These are phyloP conservation scores for Epinephelus malabaricus DNA, from an alignment of 2,797 vertebrate species.

Conservation along the genomic window DNA sequence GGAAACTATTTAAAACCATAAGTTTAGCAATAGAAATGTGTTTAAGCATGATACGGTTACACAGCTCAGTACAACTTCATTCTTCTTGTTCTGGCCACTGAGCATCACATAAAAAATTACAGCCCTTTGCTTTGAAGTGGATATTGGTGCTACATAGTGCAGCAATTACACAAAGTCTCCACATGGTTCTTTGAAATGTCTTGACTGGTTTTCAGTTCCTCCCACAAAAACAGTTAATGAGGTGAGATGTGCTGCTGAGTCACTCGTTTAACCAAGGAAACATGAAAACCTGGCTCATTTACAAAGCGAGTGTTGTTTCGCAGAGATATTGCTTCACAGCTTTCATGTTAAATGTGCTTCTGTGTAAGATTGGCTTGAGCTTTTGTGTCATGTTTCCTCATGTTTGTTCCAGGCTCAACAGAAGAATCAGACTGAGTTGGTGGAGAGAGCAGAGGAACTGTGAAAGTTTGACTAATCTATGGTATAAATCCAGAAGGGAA, in stretches of 20 bases:
- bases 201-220: conserved; percentile 15
- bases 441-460: background rate
- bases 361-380: background rate
- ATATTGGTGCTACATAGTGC: background rate
- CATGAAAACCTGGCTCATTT: background rate
- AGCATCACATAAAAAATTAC: conserved; percentile 12
- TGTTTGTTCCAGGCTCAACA: background rate
- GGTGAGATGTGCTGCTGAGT: conserved; percentile 39
- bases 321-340: background rate
- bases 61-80: conserved; percentile 10
- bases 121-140: conserved; percentile 17
- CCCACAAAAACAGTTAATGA: conserved; percentile 19
- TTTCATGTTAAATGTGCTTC: background rate
- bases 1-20: conserved; percentile 36
- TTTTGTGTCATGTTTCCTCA: background rate
- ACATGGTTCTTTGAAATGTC: background rate
- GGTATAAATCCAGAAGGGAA: background rate
- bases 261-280: conserved; percentile 9
- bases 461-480: too few relatives aligned
- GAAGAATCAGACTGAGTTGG: background rate
- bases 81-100: conserved; percentile 9
- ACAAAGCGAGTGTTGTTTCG: conserved; percentile 13
- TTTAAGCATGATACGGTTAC: background rate
- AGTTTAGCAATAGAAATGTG: conserved; percentile 31
- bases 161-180: conserved; percentile 24